Percentiles rank a stretch among this genome's conserved stretches.
Conservation (phyloP, 2,113 vertebrate genomes). For the Edolisoma coerulescens region DNA sequence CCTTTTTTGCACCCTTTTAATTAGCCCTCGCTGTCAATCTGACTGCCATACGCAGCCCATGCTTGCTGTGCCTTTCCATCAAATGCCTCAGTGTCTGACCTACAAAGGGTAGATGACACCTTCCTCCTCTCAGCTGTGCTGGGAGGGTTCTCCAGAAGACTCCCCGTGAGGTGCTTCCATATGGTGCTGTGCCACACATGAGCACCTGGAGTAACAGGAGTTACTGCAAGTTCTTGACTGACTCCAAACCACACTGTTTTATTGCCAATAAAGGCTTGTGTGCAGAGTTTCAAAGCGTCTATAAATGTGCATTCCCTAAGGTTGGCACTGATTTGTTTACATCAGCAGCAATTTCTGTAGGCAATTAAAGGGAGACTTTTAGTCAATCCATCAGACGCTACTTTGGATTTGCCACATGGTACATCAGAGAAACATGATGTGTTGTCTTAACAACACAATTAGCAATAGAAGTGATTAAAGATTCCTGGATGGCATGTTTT, state of each 20-base stretch:
- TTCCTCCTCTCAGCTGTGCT: background rate
- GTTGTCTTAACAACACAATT: background rate
- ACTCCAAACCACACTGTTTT: background rate
- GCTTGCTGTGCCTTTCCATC: background rate
- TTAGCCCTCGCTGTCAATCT: background rate
- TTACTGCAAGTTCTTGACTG: background rate
- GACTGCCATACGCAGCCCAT: background rate
- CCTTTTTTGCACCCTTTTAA: background rate
- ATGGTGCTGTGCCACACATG: background rate
- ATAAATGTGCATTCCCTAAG: background rate
- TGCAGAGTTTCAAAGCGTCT: background rate
- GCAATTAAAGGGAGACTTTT: constrained; percentile 3
- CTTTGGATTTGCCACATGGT: background rate
- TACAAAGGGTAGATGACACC: background rate
- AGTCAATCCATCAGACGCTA: background rate
- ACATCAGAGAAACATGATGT: background rate
- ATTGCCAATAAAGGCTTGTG: background rate
- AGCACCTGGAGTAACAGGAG: background rate
- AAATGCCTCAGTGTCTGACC: background rate
- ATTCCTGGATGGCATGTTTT: background rate
- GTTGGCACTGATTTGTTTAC: background rate
- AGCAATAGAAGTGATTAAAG: background rate
- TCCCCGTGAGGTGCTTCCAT: background rate
- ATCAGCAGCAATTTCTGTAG: background rate
- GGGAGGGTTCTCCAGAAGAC: background rate